Percentiles rank a stretch among this genome's conserved stretches.
Evolutionary conservation across 2,888 invertebrate species (phyloP).

Genomic region (Punctoribates punctum): DNA sequence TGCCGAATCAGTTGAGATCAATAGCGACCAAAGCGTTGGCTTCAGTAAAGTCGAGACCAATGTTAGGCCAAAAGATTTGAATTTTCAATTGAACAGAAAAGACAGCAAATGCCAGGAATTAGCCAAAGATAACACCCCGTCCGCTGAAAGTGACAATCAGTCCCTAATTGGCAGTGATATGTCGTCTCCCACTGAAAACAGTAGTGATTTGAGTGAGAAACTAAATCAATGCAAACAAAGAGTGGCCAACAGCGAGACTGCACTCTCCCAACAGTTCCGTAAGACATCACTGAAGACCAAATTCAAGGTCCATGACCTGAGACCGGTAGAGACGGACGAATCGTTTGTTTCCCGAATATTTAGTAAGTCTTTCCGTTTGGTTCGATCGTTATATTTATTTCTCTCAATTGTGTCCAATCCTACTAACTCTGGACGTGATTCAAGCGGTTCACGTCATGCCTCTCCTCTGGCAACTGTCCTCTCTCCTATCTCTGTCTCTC

Average conservation of each 20-base stretch:
- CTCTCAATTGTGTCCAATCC: not conserved
- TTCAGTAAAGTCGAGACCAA: not conserved
- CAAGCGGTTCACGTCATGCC: not conserved
- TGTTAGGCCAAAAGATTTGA: slow-evolving; percentile 21
- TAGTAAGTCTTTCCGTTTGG: slow-evolving; percentile 21
- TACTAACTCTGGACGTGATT: not conserved
- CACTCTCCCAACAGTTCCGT: not conserved
- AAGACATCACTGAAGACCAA: not conserved
- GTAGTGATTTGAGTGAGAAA: not conserved
- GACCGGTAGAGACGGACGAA: not conserved
- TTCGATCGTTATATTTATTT: not conserved
- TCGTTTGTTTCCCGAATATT: slow-evolving; percentile 25
- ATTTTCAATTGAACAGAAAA: slow-evolving; percentile 24
- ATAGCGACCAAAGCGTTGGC: slow-evolving; percentile 10
- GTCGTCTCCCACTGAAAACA: slow-evolving; percentile 13
- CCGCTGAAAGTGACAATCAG: slow-evolving; percentile 21
- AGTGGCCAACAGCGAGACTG: not conserved
- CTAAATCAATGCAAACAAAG: slow-evolving; percentile 3
- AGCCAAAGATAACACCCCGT: slow-evolving; percentile 7
- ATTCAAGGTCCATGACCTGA: slow-evolving; percentile 1
- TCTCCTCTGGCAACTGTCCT: not conserved
- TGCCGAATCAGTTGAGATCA: slow-evolving; percentile 22
- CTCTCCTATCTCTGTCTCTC: not conserved
- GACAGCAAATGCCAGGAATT: not conserved
- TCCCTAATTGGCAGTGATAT: slow-evolving; percentile 22